Base-by-base conservation (phyloP, 1,140 invertebrate species). In the Aethina tumida region DNA sequence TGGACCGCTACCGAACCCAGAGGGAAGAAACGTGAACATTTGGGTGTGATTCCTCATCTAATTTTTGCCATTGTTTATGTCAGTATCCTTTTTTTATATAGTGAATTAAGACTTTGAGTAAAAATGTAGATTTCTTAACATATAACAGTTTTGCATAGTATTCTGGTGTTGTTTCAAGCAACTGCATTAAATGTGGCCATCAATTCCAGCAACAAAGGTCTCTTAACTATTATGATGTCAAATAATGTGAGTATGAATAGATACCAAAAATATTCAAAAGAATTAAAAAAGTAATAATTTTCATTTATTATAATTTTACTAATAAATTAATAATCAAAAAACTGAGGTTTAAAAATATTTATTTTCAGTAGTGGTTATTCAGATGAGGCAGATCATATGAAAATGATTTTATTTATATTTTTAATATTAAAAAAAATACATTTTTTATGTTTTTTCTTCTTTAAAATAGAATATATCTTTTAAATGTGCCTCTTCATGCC, bases 201-300 rank as follows among this genome's bases (percentile, higher is more conserved):
- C 44, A 99, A 99, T 64, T 97, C 96, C 0, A 96, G 91, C 55
- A 98, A 97, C 60, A 96, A 98, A 65, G 90, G 91, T 33, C 68
- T 99, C 18, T 72, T 99, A 3, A 97, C 94, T 4, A 97, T 99
- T 30, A 96, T 99, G 86, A 95, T 99, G 80, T 97, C 94, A 1
- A 99, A 99, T 63, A 99, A 99, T 74, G 88, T 92, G 74, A 85
- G 82, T 80, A 55, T 50, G 14, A 12, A 4, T 31, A 32, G 19
- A 18, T 16, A 8, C 3, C 7, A 13, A 5, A 29, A 33, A 37
- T 33, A 18, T 17, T 18, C 17, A 0, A 15, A 33, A 9, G 3
- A 37, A 2, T 16, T 35, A 19, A 19, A 35, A 7, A 26, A 12
- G 6, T 30, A 10, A 30, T 6, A 6, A 30, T 30, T 30, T 30